Evolutionary conservation across 2,888 invertebrate genomes (phyloP).

Genomic region (Mycalesis mineus): DNA sequence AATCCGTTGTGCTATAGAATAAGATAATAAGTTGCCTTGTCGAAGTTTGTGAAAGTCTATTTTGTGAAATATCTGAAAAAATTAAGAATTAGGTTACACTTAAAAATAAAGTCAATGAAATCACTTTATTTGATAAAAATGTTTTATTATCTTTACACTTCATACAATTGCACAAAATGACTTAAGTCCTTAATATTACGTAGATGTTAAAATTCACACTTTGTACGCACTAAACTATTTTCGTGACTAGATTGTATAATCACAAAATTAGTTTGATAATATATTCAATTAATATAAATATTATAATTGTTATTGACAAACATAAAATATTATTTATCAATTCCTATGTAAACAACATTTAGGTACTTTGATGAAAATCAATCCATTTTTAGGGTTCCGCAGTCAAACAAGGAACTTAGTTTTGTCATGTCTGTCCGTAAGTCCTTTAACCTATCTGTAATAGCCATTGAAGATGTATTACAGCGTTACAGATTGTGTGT

Average conservation of each 20-base stretch:
- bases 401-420: not conserved
- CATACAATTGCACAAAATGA: slow-evolving; percentile 46
- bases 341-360: slow-evolving; percentile 20
- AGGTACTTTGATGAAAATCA: slow-evolving; percentile 3
- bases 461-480: not conserved
- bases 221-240: slow-evolving; percentile 35
- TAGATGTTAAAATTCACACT: slow-evolving; percentile 40
- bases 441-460: not conserved
- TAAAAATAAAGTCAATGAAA: too few species aligned
- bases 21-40: too few species aligned
- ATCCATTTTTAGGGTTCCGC: not conserved
- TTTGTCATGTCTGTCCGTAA: not conserved
- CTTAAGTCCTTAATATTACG: slow-evolving; percentile 28
- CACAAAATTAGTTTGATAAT: slow-evolving; percentile 18
- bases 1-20: too few species aligned
- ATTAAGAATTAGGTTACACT: too few species aligned
- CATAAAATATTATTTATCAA: slow-evolving; percentile 17
- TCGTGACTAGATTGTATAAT: slow-evolving; percentile 2
- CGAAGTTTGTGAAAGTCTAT: too few species aligned
- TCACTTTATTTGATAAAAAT: slow-evolving; percentile 40
- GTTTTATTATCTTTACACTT: slow-evolving; percentile 51
- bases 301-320: slow-evolving; percentile 9
- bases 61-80: too few species aligned
- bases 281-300: not conserved
- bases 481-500: too few species aligned